Base-by-base conservation (phyloP, 2,113 vertebrate genomes). In the Eira barbara region DNA sequence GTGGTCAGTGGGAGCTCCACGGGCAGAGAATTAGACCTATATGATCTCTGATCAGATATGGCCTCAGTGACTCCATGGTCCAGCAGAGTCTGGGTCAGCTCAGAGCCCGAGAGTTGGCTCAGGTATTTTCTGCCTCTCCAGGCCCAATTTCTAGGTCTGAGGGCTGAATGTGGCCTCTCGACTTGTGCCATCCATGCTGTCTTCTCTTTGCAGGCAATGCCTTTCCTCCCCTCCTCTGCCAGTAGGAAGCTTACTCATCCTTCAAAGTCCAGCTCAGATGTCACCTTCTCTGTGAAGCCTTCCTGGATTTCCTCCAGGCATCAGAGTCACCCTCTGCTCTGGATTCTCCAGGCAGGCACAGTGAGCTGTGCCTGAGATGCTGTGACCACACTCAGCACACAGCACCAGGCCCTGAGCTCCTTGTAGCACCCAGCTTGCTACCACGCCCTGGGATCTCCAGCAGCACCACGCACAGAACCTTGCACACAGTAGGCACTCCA, bases 1-100 rank as follows among this genome's bases (percentile, higher is more conserved):
- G 61, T 10, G 29, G 47, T 0, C 94, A 94, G 61, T 80, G 97
- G 97, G 96, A 96, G 96, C 67, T 52, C 81, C 42, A 87, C 63
- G 91, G 74, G 96, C 95, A 65, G 97, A 97, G 89, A 97, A 93
- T 97, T 89, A 95, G 95, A 98, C 90, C 97, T 95, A 82, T 83
- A 69, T 87, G 97, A 97, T 97, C 86, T 96, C 89, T 86, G 94
- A 93, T 96, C 97, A 98, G 98, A 98, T 59, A 69, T 65, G 93
- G 93, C 95, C 95, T 98, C 92, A 92, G 94, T 97, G 96, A 97
- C 97, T 97, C 97, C 98, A 78, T 71, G 2, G 97, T 90, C 96
- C 90, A 81, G 91, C 36, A 89, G 78, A 89, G 81, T 95, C 93
- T 76, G 89, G 97, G 94, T 34, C 79, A 98, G 97, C 97, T 97